Evolutionary conservation across 2,888 invertebrate species (phyloP).

Genomic region (Deilephila porcellus): DNA sequence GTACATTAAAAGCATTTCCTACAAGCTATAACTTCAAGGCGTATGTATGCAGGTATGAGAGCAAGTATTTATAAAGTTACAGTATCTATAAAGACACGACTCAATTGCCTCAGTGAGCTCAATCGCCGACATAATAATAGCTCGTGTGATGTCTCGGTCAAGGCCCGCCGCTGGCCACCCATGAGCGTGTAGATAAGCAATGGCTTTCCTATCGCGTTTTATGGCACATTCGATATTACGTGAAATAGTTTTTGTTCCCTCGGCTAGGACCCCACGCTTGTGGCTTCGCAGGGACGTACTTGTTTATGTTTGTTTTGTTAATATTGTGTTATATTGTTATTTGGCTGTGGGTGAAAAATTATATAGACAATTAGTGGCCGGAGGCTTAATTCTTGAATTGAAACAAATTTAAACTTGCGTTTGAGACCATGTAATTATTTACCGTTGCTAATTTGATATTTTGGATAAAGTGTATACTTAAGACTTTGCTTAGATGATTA

Average conservation of each 20-base stretch:
- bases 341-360: too few species aligned
- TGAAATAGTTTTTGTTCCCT: slow-evolving; percentile 67
- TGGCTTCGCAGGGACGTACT: slow-evolving; percentile 47
- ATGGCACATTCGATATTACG: slow-evolving; percentile 65
- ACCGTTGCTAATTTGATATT: too few species aligned
- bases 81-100: not conserved
- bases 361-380: too few species aligned
- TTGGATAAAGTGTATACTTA: too few species aligned
- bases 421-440: too few species aligned
- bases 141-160: slow-evolving; percentile 34
- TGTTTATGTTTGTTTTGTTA: slow-evolving; percentile 15
- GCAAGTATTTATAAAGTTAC: too few species aligned
- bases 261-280: slow-evolving; percentile 49
- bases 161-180: slow-evolving; percentile 52
- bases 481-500: too few species aligned
- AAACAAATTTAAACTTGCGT: too few species aligned
- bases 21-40: too few species aligned
- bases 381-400: too few species aligned
- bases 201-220: slow-evolving; percentile 66
- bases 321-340: slow-evolving; percentile 11
- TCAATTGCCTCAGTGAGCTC: not conserved
- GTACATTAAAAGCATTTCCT: too few species aligned
- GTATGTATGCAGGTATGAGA: too few species aligned
- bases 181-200: slow-evolving; percentile 61
- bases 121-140: slow-evolving; percentile 20